A percentile compares a stretch with the other conserved stretches of the same genome.
phyloP scores from a whole-genome alignment of 2,113 vertebrate genomes.

The Pelusios castaneus region DNA sequence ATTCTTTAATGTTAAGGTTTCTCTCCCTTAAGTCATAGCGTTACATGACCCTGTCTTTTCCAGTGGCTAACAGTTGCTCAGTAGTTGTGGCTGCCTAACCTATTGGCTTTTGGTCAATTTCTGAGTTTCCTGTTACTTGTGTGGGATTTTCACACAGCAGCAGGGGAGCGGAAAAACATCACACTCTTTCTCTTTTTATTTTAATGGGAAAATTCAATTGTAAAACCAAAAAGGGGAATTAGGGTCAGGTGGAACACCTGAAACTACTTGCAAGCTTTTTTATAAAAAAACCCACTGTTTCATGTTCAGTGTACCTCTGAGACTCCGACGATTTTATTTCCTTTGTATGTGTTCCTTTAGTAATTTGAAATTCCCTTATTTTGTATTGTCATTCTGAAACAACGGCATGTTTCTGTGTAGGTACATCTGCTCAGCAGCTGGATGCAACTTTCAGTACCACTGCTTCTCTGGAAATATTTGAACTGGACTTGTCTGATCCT shows the following conservation, averaged over 20 bases:
- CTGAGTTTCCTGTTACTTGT: not conserved
- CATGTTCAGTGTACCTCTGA: not conserved
- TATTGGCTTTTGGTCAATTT: not conserved
- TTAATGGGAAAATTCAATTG: accelerated
- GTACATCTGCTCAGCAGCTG: slow-evolving; percentile 96
- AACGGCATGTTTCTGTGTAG: slow-evolving; percentile 63
- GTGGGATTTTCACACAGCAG: not conserved
- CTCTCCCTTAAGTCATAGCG: not conserved
- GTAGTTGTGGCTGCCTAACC: not conserved
- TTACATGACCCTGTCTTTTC: not conserved
- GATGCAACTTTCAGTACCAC: slow-evolving; percentile 96
- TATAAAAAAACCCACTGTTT: not conserved
- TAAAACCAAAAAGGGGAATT: not conserved
- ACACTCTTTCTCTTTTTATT: not conserved
- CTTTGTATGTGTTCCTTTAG: not conserved
- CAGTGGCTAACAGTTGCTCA: accelerated
- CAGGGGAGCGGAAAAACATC: accelerated
- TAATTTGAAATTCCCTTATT: not conserved
- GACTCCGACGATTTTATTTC: not conserved
- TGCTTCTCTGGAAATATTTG: slow-evolving; percentile 94
- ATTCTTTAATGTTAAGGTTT: not conserved
- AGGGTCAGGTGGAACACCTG: not conserved
- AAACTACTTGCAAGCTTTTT: not conserved
- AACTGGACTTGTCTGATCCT: slow-evolving; percentile 90
- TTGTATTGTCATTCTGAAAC: not conserved